phyloP scores from a whole-genome alignment of 2,888 invertebrate species.

The Eurytoma adleriae region DNA sequence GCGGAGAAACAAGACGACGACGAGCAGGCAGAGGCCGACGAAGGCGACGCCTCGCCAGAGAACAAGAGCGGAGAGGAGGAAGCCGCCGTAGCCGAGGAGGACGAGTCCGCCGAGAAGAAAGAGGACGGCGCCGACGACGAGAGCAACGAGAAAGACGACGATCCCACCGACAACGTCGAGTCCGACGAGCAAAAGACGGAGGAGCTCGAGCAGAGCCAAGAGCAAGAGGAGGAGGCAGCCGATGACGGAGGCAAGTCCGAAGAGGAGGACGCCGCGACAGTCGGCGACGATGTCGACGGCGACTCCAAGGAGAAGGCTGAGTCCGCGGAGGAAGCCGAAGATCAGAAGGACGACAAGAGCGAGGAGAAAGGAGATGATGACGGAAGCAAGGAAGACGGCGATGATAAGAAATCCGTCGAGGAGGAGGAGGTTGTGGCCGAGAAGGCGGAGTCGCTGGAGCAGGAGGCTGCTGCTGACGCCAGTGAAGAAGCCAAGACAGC shows the following conservation, averaged over 20 bases:
- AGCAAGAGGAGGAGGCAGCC: conserved; percentile 48
- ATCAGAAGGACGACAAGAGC: conserved; percentile 50
- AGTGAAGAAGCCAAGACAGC: conserved; percentile 23
- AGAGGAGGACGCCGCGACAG: conserved; percentile 59
- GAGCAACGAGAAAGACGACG: conserved; percentile 55
- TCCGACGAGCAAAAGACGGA: conserved; percentile 57
- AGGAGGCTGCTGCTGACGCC: conserved; percentile 20
- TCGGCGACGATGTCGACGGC: conserved; percentile 60
- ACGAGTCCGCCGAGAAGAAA: conserved; percentile 51
- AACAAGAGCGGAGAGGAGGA: conserved; percentile 9
- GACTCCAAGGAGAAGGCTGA: conserved; percentile 59
- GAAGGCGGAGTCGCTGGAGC: conserved; percentile 4
- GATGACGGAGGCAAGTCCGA: conserved; percentile 56
- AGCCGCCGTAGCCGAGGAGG: conserved; percentile 24
- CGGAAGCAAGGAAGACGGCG: conserved; percentile 48
- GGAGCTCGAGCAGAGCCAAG: conserved; percentile 50
- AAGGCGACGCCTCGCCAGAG: conserved; percentile 31
- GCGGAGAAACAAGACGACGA: conserved; percentile 31
- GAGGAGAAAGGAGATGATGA: conserved; percentile 37
- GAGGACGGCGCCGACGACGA: conserved; percentile 49
- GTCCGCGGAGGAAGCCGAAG: conserved; percentile 59
- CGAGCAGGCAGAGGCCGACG: background rate
- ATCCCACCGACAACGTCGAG: conserved; percentile 45
- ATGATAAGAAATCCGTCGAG: conserved; percentile 47
- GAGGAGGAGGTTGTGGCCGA: conserved; percentile 24